Evolutionary conservation across 2,113 vertebrate genomes (phyloP).

Genomic region (Oryzias woworae): DNA sequence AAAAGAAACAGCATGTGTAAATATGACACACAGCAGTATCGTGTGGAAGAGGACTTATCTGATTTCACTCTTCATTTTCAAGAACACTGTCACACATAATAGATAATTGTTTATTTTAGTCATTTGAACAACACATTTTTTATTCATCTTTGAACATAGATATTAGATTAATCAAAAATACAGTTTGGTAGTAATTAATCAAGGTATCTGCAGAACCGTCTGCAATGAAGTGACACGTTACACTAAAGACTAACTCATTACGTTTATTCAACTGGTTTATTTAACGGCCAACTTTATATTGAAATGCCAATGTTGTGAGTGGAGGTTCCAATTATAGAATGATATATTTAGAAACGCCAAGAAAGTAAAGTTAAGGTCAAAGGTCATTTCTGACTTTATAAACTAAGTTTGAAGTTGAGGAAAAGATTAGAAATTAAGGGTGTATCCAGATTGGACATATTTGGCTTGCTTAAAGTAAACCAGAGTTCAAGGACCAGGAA

Average conservation of each 20-base stretch:
- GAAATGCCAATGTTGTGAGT: background rate
- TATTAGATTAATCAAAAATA: too few species aligned
- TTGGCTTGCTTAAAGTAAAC: too few species aligned
- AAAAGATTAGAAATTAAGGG: background rate
- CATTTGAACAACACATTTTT: too few species aligned
- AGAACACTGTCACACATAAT: too few species aligned
- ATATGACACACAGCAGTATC: too few species aligned
- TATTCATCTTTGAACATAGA: too few species aligned
- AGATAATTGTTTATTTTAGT: too few species aligned
- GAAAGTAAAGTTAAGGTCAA: conserved; percentile 22
- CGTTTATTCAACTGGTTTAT: conserved; percentile 31
- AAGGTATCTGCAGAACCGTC: background rate
- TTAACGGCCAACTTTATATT: conserved; percentile 14
- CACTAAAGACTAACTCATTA: conserved; percentile 12
- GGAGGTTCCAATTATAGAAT: conserved; percentile 8
- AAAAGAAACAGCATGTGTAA: too few species aligned
- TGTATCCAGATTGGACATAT: too few species aligned
- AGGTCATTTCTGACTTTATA: conserved; percentile 20
- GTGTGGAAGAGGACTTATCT: too few species aligned
- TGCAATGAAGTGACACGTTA: conserved; percentile 4
- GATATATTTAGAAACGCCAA: conserved; percentile 10
- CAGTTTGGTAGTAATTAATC: background rate
- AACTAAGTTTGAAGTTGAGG: background rate
- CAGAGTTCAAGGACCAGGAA: too few species aligned
- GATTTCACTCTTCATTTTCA: too few species aligned